Base-by-base conservation (phyloP, 1,140 invertebrate genomes). In the Sarcophaga bullata region DNA sequence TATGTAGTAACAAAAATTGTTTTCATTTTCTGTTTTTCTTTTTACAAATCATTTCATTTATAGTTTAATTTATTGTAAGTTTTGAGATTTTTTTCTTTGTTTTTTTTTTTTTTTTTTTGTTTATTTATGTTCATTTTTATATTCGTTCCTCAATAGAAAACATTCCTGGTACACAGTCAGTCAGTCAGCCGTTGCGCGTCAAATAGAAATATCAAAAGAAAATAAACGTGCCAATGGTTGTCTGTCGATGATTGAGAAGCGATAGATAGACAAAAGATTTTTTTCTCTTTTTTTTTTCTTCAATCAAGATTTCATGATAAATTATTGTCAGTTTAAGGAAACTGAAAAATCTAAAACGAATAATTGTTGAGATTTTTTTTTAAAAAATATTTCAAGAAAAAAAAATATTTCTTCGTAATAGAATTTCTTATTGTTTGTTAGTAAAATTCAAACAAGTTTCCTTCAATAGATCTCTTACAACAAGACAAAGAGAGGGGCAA, bases 151-250 rank as follows among this genome's bases (percentile, higher is more conserved):
- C 25, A 37, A 37, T 37, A 37, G 13, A 58, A n/a, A 19, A 7
- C 62, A 68, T 68, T 68, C n/a, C 62, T 9, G 3, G n/a, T n/a
- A 15, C 54, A 37, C 25, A 37, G 25, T 37, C 1, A 37, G n/a
- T n/a, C n/a, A n/a, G n/a, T n/a, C n/a, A 37, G 25, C 4, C 25
- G 25, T 15, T 62, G 62, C 19, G 17, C 62, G 62, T 19, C n/a
- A 68, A 68, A 68, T 68, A 68, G 62, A 68, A 68, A 68, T 68
- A 68, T 68, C 62, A 68, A 68, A 37, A 68, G 62, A 19, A 68
- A 68, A 68, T 68, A 68, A 68, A 68, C n/a, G 62, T 68, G 62
- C n/a, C 62, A n/a, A 7, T 19, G 19, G 25, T 37, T 68, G 8
- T 13, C 17, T 68, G 62, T 68, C 62, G 17, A 25, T 68, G 62